These are phyloP conservation scores for Phyllotis vaccarum DNA, from an alignment of 2,797 vertebrate genomes.

Conservation along the genomic window DNA sequence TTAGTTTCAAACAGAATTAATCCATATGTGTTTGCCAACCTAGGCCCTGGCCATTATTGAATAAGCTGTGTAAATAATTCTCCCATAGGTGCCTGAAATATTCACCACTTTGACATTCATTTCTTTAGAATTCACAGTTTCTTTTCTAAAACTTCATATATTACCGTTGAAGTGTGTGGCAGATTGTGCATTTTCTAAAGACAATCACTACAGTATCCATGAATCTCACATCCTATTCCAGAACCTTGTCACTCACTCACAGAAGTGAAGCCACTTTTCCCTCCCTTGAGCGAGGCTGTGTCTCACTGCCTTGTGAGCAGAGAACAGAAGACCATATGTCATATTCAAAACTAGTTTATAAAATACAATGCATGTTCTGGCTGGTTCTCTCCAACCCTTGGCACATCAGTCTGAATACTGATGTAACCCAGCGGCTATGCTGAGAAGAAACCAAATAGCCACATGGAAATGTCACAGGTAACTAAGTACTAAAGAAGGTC, in stretches of 20 bases:
- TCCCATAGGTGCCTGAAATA: neutral
- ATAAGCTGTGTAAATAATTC: constrained; percentile 25
- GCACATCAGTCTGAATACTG: neutral
- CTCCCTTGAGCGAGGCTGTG: neutral
- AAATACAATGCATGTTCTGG: neutral
- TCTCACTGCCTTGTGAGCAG: neutral
- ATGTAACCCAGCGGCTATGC: neutral
- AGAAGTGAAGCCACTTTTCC: neutral
- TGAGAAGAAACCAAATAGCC: neutral
- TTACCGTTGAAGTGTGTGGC: neutral
- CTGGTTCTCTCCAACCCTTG: neutral
- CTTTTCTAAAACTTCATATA: constrained; percentile 12
- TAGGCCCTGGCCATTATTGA: neutral
- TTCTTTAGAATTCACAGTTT: neutral
- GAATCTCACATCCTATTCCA: neutral
- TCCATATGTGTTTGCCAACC: neutral
- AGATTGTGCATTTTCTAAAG: constrained; percentile 44
- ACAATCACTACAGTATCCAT: neutral
- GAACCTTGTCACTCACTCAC: neutral
- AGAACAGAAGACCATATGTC: neutral
- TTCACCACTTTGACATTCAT: neutral
- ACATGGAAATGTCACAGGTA: neutral
- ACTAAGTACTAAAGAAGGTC: neutral
- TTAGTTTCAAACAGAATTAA: constrained; percentile 27
- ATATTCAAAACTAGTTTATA: neutral